phyloP scores from a whole-genome alignment of 1,140 invertebrate genomes.

The Harlomillsia oculata region DNA sequence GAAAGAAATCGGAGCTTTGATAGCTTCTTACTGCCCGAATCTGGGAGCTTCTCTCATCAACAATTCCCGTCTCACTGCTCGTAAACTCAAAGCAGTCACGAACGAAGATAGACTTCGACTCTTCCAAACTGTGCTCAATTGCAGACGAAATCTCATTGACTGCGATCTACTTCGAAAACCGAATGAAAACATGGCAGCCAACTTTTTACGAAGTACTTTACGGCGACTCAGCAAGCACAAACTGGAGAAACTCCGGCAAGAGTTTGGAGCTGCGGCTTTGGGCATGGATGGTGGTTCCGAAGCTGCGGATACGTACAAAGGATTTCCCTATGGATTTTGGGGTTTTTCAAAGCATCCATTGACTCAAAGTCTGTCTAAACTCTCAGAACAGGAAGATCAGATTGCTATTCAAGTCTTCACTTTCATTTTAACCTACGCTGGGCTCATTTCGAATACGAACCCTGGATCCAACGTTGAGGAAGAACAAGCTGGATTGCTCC shows the following conservation, averaged over 20 bases:
- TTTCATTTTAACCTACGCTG: slow-evolving; percentile 66
- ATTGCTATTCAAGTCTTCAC: slow-evolving; percentile 68
- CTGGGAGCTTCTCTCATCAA: slow-evolving; percentile 70
- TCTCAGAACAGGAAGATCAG: slow-evolving; percentile 79
- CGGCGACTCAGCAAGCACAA: slow-evolving; percentile 74
- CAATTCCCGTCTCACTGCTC: slow-evolving; percentile 61
- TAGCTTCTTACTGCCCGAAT: slow-evolving; percentile 78
- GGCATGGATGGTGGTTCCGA: slow-evolving; percentile 37
- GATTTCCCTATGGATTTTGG: slow-evolving; percentile 79
- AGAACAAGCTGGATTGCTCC: slow-evolving; percentile 77
- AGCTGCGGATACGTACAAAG: slow-evolving; percentile 73
- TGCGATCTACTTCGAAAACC: slow-evolving; percentile 70
- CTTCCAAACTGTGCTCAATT: slow-evolving; percentile 55
- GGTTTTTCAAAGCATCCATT: slow-evolving; percentile 71
- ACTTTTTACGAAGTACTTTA: slow-evolving; percentile 77
- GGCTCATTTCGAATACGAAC: slow-evolving; percentile 62
- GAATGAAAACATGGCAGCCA: slow-evolving; percentile 58
- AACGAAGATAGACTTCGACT: slow-evolving; percentile 71
- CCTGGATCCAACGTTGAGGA: slow-evolving; percentile 50
- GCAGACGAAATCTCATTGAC: slow-evolving; percentile 67
- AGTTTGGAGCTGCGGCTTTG: slow-evolving; percentile 51
- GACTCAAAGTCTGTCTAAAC: slow-evolving; percentile 66
- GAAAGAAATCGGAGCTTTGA: slow-evolving; percentile 79
- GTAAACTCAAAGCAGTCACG: slow-evolving; percentile 57
- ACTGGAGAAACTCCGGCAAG: slow-evolving; percentile 70